Evolutionary conservation across 2,797 vertebrate species (phyloP).

Genomic region (Gastrophryne carolinensis): DNA sequence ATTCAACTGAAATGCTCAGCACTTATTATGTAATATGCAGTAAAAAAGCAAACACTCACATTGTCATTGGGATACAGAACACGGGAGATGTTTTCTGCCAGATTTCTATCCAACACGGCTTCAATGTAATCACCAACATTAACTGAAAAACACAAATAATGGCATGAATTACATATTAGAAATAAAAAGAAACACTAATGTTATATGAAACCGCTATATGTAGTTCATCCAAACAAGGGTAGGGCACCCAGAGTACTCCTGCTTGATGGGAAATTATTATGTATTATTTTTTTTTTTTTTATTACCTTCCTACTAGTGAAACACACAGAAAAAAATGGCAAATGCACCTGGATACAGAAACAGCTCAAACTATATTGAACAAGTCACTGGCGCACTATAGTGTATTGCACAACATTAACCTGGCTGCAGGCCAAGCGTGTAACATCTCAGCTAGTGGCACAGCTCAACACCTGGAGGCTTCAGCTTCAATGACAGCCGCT

Average conservation of each 20-base stretch:
- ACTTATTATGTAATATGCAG: neutral
- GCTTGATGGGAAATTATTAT: too few relatives aligned
- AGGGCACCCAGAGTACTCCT: too few relatives aligned
- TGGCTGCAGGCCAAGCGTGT: neutral
- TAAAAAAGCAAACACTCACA: constrained; percentile 63
- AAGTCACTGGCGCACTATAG: too few relatives aligned
- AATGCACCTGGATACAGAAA: too few relatives aligned
- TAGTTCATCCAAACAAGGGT: too few relatives aligned
- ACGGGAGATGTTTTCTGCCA: constrained; percentile 86
- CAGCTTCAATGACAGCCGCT: neutral
- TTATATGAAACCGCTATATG: too few relatives aligned
- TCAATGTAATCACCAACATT: constrained; percentile 84
- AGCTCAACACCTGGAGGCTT: neutral
- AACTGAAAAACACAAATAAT: constrained; percentile 67
- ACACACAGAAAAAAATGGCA: too few relatives aligned
- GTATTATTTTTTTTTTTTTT: too few relatives aligned
- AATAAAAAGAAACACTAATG: too few relatives aligned
- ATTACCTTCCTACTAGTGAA: too few relatives aligned
- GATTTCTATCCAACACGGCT: constrained; percentile 82
- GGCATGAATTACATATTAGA: too few relatives aligned
- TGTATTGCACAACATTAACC: neutral
- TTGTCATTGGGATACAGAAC: constrained; percentile 87
- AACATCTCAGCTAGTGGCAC: neutral
- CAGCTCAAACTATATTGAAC: too few relatives aligned
- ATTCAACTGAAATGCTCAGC: neutral